Evolutionary conservation across 37 sponge, comb jelly and placozoan genomes (phyloP).

Genomic region (Theonella swinhoei): DNA sequence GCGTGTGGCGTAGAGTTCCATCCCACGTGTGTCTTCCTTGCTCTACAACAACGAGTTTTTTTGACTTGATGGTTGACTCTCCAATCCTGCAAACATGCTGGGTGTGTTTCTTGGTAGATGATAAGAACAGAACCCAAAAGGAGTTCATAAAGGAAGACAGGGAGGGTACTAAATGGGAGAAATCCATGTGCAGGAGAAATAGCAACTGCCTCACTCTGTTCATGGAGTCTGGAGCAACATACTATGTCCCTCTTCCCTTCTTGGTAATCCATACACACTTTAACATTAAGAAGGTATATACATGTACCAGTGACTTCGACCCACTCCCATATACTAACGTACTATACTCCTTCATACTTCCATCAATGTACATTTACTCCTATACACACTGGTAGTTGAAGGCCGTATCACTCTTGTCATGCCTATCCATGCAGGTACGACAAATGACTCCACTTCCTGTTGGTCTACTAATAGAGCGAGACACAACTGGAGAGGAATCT

Average conservation of each 20-base stretch:
- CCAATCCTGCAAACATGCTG: background rate
- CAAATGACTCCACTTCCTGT: constrained; percentile 44
- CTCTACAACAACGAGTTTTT: too few relatives aligned
- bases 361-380: too few relatives aligned
- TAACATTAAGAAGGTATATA: too few relatives aligned
- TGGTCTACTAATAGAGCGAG: constrained; percentile 67
- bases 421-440: constrained; percentile 26
- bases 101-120: background rate
- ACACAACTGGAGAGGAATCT: background rate
- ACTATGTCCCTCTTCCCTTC: constrained; percentile 66
- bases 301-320: too few relatives aligned
- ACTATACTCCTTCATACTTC: too few relatives aligned
- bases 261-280: too few relatives aligned
- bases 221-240: constrained; percentile 50
- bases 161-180: background rate
- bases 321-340: too few relatives aligned
- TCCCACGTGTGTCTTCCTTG: too few relatives aligned
- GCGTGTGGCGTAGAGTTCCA: too few relatives aligned
- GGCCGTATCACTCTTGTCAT: too few relatives aligned
- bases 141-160: background rate
- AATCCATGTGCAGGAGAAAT: constrained; percentile 59
- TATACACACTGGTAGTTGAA: too few relatives aligned
- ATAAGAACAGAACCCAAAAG: background rate
- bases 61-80: too few relatives aligned
- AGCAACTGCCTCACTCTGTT: constrained; percentile 27